A percentile compares a stretch with the other conserved stretches of the same genome.
Conservation (phyloP, 1,140 invertebrate species). For the Pteromalus puparum region DNA sequence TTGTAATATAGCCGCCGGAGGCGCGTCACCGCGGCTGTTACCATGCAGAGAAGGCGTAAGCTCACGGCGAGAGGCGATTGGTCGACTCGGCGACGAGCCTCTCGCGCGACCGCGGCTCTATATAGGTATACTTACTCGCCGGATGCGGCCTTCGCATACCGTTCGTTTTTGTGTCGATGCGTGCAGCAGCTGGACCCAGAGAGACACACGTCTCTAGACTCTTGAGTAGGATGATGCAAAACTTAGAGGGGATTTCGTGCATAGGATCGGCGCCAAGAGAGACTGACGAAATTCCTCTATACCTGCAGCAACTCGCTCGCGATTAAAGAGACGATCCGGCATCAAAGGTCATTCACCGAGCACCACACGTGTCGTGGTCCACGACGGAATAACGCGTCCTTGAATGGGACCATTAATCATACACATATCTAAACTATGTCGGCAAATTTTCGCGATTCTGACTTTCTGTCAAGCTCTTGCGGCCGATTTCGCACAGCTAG, state of each 20-base stretch:
- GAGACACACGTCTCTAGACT: neutral
- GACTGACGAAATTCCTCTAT: neutral
- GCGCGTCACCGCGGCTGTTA: slow-evolving; percentile 25
- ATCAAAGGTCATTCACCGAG: no score
- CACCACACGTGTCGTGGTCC: no score
- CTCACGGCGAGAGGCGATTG: slow-evolving; percentile 57
- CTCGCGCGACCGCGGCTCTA: slow-evolving; percentile 55
- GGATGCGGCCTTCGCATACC: slow-evolving; percentile 60
- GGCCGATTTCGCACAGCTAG: no score
- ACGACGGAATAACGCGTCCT: no score
- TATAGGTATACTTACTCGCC: no score
- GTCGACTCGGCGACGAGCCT: slow-evolving; percentile 61
- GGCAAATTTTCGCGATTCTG: no score
- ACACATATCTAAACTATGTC: no score
- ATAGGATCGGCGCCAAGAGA: neutral
- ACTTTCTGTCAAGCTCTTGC: no score
- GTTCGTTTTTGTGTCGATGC: slow-evolving; percentile 51
- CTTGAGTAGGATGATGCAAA: slow-evolving; percentile 14
- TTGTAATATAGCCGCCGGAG: neutral
- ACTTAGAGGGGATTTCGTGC: neutral
- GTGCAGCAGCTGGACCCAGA: neutral
- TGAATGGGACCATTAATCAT: no score
- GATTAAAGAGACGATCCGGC: no score
- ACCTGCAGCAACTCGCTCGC: no score
- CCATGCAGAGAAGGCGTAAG: slow-evolving; percentile 22